Percentiles rank a stretch among this genome's conserved stretches.
phyloP scores from a whole-genome alignment of 2,113 vertebrate species.

The Cyprinus carpio region DNA sequence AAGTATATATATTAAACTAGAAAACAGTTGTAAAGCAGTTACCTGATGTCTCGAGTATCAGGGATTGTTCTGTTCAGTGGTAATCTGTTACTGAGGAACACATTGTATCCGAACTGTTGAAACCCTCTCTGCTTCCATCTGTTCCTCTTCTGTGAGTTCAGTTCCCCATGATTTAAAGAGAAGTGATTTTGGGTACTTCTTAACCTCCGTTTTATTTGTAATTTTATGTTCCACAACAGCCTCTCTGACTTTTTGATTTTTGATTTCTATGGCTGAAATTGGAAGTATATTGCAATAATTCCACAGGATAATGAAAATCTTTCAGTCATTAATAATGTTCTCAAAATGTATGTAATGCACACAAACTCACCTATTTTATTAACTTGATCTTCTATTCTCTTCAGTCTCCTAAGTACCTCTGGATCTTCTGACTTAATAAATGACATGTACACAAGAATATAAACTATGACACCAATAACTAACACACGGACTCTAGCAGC shows the following conservation, averaged over 20 bases:
- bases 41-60: conserved; percentile 70
- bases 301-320: too few species aligned
- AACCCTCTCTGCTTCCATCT: conserved; percentile 68
- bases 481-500: neutral
- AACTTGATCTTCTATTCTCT: conserved; percentile 62
- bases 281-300: neutral
- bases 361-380: conserved; percentile 60
- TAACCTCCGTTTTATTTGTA: conserved; percentile 54
- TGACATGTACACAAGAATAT: neutral
- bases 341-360: neutral
- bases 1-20: neutral
- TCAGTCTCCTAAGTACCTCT: conserved; percentile 60
- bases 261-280: conserved; percentile 28
- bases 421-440: neutral
- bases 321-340: neutral
- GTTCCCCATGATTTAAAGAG: conserved; percentile 71
- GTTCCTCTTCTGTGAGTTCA: conserved; percentile 68
- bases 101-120: conserved; percentile 72
- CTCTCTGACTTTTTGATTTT: neutral
- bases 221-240: neutral
- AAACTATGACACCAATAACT: neutral
- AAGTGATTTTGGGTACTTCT: conserved; percentile 61
- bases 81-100: conserved; percentile 73
- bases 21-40: conserved; percentile 26
- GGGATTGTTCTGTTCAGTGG: conserved; percentile 71